Conservation (phyloP, 2,113 vertebrate species). For the Arothron firmamentum region DNA sequence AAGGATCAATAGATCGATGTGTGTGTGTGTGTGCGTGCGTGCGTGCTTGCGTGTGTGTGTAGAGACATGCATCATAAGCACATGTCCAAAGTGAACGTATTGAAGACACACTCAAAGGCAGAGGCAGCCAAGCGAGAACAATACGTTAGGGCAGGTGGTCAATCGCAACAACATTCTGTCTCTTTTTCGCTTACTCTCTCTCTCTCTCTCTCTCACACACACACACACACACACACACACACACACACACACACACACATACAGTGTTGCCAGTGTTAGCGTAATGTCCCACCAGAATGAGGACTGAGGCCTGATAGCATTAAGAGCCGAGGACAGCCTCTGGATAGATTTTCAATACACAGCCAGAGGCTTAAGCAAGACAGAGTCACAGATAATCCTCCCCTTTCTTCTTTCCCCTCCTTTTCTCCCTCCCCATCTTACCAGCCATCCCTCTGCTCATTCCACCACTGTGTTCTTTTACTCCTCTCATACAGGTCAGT, state of each 20-base stretch:
- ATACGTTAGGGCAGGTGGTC: slow-evolving; percentile 40
- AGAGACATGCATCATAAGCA: slow-evolving; percentile 25
- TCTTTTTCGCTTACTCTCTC: background rate
- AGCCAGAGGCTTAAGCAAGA: slow-evolving; percentile 64
- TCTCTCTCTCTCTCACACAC: background rate
- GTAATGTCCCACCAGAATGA: slow-evolving; percentile 52
- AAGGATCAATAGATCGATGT: slow-evolving; percentile 49
- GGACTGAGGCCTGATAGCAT: slow-evolving; percentile 52
- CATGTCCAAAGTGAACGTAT: slow-evolving; percentile 22
- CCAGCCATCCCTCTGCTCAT: slow-evolving; percentile 1
- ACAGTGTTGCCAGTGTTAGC: slow-evolving; percentile 12
- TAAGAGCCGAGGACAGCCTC: slow-evolving; percentile 55
- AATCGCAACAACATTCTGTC: slow-evolving; percentile 13
- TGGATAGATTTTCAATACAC: slow-evolving; percentile 69
- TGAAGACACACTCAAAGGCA: slow-evolving; percentile 12
- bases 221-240: slow-evolving; percentile 17
- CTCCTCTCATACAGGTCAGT: slow-evolving; percentile 13
- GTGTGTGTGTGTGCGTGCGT: slow-evolving; percentile 32
- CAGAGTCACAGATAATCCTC: slow-evolving; percentile 58
- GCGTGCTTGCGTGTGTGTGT: slow-evolving; percentile 15
- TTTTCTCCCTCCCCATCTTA: slow-evolving; percentile 10
- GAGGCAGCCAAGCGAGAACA: slow-evolving; percentile 40
- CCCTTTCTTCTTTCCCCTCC: slow-evolving; percentile 23
- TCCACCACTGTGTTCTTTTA: slow-evolving; percentile 19
- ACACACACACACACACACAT: slow-evolving; percentile 23